A percentile compares a stretch with the other conserved stretches of the same genome.
Evolutionary conservation across 2,888 invertebrate species (phyloP).

Genomic region (Morinoia aosen): DNA sequence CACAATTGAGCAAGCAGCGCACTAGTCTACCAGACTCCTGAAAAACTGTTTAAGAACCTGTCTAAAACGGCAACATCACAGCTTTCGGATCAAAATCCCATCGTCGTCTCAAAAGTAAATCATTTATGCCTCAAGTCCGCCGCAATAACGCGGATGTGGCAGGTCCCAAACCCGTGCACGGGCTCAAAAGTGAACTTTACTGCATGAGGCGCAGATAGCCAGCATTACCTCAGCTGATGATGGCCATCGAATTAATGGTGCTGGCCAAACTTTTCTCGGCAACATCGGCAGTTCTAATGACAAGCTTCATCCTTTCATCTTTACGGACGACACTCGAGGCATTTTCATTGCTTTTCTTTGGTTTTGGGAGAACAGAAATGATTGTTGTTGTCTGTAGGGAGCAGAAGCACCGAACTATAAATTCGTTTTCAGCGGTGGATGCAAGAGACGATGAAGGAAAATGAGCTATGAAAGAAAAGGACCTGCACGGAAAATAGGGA

Average conservation of each 20-base stretch:
- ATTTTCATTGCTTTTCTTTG: slow-evolving; percentile 19
- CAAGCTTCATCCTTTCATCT: slow-evolving; percentile 47
- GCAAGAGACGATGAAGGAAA: neutral
- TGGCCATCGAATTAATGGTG: slow-evolving; percentile 42
- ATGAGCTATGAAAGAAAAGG: neutral
- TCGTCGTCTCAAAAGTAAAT: neutral
- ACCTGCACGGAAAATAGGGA: neutral
- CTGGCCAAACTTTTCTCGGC: slow-evolving; percentile 25
- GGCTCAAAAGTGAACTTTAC: slow-evolving; percentile 30
- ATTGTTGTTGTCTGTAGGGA: slow-evolving; percentile 6
- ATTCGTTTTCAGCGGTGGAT: neutral
- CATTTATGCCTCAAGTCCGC: neutral
- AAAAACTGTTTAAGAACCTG: neutral
- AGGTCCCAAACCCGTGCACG: neutral
- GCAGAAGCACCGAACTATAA: neutral
- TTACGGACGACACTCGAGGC: slow-evolving; percentile 18
- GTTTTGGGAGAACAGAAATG: neutral
- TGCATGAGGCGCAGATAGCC: slow-evolving; percentile 13
- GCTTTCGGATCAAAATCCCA: neutral
- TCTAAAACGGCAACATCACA: neutral
- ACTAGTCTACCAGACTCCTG: neutral
- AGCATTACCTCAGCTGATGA: slow-evolving; percentile 40
- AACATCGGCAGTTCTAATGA: slow-evolving; percentile 34
- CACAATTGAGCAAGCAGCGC: neutral
- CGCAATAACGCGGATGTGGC: neutral